A percentile compares a stretch with the other conserved stretches of the same genome.
phyloP scores from a whole-genome alignment of 2,113 vertebrate genomes.

The Camelus bactrianus region DNA sequence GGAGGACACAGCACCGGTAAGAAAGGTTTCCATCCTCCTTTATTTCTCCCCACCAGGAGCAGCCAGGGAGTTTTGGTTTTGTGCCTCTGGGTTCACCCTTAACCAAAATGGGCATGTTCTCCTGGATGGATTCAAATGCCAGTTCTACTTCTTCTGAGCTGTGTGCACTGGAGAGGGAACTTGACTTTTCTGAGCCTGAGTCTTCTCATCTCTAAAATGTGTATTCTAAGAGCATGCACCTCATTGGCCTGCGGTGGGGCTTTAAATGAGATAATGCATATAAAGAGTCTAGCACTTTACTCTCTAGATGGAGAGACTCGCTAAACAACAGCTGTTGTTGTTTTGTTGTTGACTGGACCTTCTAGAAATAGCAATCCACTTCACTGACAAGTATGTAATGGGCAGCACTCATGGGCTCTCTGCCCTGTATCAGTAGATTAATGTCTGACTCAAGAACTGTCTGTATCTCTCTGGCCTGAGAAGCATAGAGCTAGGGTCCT shows the following conservation, averaged over 20 bases:
- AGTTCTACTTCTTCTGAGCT: slow-evolving; percentile 31
- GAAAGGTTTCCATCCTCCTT: not conserved
- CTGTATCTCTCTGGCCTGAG: not conserved
- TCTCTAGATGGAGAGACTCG: not conserved
- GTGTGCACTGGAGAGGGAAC: not conserved
- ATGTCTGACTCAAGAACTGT: not conserved
- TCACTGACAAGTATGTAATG: not conserved
- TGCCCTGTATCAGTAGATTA: not conserved
- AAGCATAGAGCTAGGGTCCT: not conserved
- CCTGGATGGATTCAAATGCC: not conserved
- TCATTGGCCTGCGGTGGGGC: not conserved
- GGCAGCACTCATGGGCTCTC: not conserved
- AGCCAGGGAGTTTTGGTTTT: not conserved
- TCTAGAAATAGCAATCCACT: not conserved
- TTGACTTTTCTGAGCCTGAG: not conserved
- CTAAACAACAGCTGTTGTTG: not conserved
- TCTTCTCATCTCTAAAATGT: not conserved
- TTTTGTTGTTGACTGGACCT: not conserved
- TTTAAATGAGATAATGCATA: not conserved
- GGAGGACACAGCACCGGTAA: not conserved
- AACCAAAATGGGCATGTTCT: not conserved
- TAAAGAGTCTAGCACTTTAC: not conserved
- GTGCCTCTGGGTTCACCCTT: not conserved
- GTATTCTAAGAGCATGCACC: not conserved
- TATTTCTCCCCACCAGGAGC: not conserved